phyloP scores from a whole-genome alignment of 1,140 invertebrate genomes.

The Magallana ariakensis region DNA sequence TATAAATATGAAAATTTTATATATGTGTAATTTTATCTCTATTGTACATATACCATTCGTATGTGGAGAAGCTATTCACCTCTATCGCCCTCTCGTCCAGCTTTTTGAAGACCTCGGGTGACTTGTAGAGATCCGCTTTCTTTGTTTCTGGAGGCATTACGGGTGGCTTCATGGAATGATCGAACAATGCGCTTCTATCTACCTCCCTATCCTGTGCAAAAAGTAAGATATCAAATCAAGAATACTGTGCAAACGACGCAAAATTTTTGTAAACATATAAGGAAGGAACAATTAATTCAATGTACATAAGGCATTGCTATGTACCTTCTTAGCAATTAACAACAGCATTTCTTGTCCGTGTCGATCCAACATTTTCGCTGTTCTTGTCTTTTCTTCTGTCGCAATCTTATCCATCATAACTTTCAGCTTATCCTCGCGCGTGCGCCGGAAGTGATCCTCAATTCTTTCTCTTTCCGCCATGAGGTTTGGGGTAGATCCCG shows the following conservation, averaged over 20 bases:
- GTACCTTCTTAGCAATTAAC: slow-evolving; percentile 75
- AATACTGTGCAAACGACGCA: background rate
- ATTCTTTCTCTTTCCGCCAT: slow-evolving; percentile 72
- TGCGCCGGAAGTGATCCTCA: slow-evolving; percentile 73
- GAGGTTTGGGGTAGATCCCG: slow-evolving; percentile 64
- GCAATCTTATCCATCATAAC: slow-evolving; percentile 72
- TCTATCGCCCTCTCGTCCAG: slow-evolving; percentile 72
- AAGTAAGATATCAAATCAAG: background rate
- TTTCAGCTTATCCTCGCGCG: slow-evolving; percentile 72
- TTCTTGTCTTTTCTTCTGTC: slow-evolving; percentile 72
- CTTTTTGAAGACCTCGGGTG: slow-evolving; percentile 70
- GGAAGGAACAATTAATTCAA: no score
- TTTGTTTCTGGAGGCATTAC: slow-evolving; percentile 71
- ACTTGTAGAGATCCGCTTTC: slow-evolving; percentile 71
- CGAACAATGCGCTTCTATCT: slow-evolving; percentile 69
- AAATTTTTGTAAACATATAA: background rate
- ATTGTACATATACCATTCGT: background rate
- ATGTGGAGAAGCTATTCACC: slow-evolving; percentile 50
- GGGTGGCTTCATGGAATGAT: slow-evolving; percentile 74
- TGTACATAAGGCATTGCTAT: no score
- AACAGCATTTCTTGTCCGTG: slow-evolving; percentile 75
- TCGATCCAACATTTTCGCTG: slow-evolving; percentile 74
- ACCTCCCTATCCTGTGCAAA: slow-evolving; percentile 68
- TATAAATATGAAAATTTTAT: background rate
- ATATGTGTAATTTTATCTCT: background rate